A percentile compares a stretch with the other conserved stretches of the same genome.
These are phyloP conservation scores for Etheostoma nigrum DNA, from an alignment of 2,797 vertebrate genomes.

Conservation along the genomic window DNA sequence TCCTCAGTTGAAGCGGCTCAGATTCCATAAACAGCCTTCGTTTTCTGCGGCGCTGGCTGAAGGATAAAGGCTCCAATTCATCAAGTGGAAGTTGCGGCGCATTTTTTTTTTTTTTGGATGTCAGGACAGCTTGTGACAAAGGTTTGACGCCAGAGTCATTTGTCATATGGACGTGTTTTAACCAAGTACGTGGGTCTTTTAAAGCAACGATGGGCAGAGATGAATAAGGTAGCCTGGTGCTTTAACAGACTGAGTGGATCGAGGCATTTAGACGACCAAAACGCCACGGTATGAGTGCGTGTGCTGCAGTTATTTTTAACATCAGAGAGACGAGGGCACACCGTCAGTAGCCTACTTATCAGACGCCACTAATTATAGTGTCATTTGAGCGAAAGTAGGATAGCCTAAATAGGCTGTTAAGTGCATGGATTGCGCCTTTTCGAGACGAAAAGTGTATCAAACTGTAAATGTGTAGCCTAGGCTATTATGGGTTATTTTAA, in stretches of 20 bases:
- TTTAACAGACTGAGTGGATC: not conserved
- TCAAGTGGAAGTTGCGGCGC: slow-evolving; percentile 49
- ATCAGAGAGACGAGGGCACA: slow-evolving; percentile 25
- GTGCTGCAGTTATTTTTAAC: slow-evolving; percentile 73
- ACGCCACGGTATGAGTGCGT: slow-evolving; percentile 21
- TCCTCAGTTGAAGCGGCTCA: slow-evolving; percentile 50
- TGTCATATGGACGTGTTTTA: slow-evolving; percentile 59
- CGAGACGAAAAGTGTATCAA: slow-evolving; percentile 22
- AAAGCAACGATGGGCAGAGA: slow-evolving; percentile 20
- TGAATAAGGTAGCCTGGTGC: slow-evolving; percentile 19
- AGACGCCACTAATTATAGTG: not conserved
- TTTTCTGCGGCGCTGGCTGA: slow-evolving; percentile 39
- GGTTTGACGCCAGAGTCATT: slow-evolving; percentile 67
- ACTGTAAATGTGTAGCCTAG: slow-evolving; percentile 9
- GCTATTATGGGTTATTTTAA: slow-evolving; percentile 56
- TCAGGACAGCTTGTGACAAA: slow-evolving; percentile 61
- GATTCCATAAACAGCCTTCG: slow-evolving; percentile 68
- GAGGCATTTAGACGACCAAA: slow-evolving; percentile 26
- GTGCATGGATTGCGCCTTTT: not conserved
- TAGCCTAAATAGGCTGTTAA: too few relatives aligned
- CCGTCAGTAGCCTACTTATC: slow-evolving; percentile 46
- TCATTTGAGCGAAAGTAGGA: not conserved
- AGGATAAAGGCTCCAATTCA: slow-evolving; percentile 61
- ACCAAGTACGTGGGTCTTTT: slow-evolving; percentile 38
- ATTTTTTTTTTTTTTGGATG: slow-evolving; percentile 29